These are phyloP conservation scores for Saccopteryx leptura DNA, from an alignment of 2,113 vertebrate genomes.

Conservation along the genomic window DNA sequence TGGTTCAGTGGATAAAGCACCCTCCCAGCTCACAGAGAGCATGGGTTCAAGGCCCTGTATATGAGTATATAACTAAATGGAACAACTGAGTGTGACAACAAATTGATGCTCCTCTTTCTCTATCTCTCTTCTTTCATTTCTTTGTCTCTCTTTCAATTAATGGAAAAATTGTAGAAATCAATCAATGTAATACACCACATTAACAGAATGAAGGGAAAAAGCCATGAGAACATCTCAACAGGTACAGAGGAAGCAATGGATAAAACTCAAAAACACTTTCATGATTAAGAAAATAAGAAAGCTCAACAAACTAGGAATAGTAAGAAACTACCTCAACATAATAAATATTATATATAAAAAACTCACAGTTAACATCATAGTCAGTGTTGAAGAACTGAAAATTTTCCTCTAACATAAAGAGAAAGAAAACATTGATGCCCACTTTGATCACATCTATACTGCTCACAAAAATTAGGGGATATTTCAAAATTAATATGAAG, in stretches of 20 bases:
- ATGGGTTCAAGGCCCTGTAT: too few species aligned
- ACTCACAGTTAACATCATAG: neutral
- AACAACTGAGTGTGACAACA: too few species aligned
- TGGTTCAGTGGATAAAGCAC: too few species aligned
- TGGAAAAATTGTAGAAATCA: neutral
- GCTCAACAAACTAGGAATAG: neutral
- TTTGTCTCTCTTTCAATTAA: too few species aligned
- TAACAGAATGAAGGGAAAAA: neutral
- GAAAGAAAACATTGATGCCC: neutral
- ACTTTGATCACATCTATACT: neutral
- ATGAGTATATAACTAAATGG: too few species aligned
- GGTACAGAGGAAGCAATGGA: neutral
- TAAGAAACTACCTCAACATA: neutral
- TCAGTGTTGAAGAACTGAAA: neutral
- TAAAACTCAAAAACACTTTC: neutral
- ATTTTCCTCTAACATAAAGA: neutral
- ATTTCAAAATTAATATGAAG: too few species aligned
- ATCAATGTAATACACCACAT: neutral
- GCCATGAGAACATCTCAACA: neutral
- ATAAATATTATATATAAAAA: neutral
- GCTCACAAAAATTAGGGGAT: too few species aligned
- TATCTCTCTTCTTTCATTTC: too few species aligned
- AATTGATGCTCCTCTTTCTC: too few species aligned
- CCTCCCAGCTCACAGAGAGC: too few species aligned
- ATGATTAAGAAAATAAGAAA: neutral